Base-by-base conservation (phyloP, 2,113 vertebrate genomes). In the Clarias magur region DNA sequence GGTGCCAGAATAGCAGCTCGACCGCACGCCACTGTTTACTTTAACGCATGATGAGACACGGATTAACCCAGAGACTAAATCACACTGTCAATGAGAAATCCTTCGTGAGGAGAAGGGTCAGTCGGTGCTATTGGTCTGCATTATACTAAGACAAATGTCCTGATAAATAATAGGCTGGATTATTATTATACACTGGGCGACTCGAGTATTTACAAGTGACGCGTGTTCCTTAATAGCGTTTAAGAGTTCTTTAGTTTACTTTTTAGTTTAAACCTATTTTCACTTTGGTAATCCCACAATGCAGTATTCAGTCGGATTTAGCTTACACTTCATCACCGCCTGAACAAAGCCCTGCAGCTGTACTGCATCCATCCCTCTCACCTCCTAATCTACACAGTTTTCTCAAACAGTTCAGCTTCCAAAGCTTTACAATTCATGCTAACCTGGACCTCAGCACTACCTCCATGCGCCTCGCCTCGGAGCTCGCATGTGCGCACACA, bases 21-120 rank as follows among this genome's bases (percentile, higher is more conserved):
- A 56, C 79, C 25, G 19, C 67, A 62, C n/a, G 48, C 56, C 12
- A 25, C 56, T 87, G 86, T 82, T 87, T 87, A 82, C 81, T 82
- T 87, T 53, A 82, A 87, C 59, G 73, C 80, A 65, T 25, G 57
- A 83, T 54, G 68, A 57, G 48, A 27, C 68, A 23, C 21, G 60
- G 80, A 83, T 65, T 54, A 75, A 62, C 4, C 80, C 86, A 30
- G 25, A 82, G 59, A 83, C 42, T 82, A 63, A 72, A 63, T 53
- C 23, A 82, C 56, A 86, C 38, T 87, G 56, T 82, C 79, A 75
- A 10, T 34, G 56, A 83, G 68, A 42, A 83, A 48, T 82, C 67
- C 65, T 27, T 42, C 62, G 59, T 34, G 72, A 62, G 17, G 57
- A 62, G 11, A 38, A 38, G 9, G 34, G 60, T 62, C 79, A 60